Evolutionary conservation across 2,888 invertebrate genomes (phyloP), one percentile per base, ranked within the genome.

Genomic region (Amphipoea oculea): DNA sequence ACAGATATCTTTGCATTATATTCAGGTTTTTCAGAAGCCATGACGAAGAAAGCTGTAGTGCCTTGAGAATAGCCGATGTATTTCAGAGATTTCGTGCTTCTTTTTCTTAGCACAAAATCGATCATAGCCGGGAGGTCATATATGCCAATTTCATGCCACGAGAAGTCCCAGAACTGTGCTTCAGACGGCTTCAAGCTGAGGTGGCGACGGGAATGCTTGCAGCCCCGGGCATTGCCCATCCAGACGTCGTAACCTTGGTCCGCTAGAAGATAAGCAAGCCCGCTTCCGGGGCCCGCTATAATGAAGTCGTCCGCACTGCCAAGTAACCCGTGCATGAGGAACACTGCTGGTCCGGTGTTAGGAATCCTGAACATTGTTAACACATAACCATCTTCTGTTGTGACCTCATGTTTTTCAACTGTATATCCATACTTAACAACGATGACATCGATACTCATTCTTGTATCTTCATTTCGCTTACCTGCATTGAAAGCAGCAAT

Each of bases 81-180:
- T 87, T 97, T 97, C 0, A 98, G 78, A 51, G 97, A 94, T 12
- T 66, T 67, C 6, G 94, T 80, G 0, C 96, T 95, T 0, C 98
- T 98, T 14, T 86, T 82, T 0, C 93, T 88, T 0, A 98, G 92
- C 2, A 98, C 96, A 90, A 98, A 97, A 91, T 99, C 98, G 48
- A 99, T 98, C 96, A 98, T 98, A 0, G 98, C 98, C 4, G 99
- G 98, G 5, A 99, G 91, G 93, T 99, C 99, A 89, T 97, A 97
- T 51, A 95, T 92, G 0, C 98, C 98, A 91, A 99, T 98, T 92
- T 99, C 98, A 92, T 99, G 98, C 98, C 98, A 99, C 75, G 98
- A 98, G 88, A 98, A 98, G 76, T 97, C 94, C 98, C 98, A 98
- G 90, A 97, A 98, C n/a, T 93, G 90, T 1, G 93, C 88, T 12